Conservation (phyloP, 2,888 invertebrate genomes). For the Aporophyla lueneburgensis region DNA sequence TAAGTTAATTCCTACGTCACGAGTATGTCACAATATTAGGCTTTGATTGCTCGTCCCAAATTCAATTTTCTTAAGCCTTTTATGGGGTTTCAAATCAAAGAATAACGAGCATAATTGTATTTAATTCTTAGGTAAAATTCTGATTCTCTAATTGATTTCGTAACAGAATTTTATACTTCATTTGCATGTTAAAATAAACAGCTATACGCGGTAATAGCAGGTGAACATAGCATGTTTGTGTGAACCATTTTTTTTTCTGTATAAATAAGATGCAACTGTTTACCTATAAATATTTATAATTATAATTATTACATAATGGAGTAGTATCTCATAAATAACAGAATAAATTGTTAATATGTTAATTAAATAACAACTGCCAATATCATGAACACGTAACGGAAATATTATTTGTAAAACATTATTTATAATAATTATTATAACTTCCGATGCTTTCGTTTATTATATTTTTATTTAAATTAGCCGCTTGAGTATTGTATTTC, state of each 20-base stretch:
- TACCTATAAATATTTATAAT: background rate
- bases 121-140: conserved; percentile 20
- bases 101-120: conserved; percentile 23
- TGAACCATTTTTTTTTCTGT: too few species aligned
- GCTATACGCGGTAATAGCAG: too few species aligned
- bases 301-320: conserved; percentile 22
- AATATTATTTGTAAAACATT: conserved; percentile 14
- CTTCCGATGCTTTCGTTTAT: conserved; percentile 45
- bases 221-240: too few species aligned
- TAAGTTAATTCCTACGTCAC: conserved; percentile 19
- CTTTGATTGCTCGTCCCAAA: conserved; percentile 21
- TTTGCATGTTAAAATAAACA: background rate
- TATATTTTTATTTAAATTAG: conserved; percentile 31
- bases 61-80: conserved; percentile 18
- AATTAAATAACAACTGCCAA: conserved; percentile 1
- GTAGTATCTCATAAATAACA: conserved; percentile 8
- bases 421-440: conserved; percentile 13
- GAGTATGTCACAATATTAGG: conserved; percentile 4
- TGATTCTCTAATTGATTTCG: conserved; percentile 18
- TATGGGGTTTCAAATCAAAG: conserved; percentile 19
- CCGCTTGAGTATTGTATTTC: conserved; percentile 11
- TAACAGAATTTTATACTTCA: background rate
- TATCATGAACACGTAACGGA: conserved; percentile 4
- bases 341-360: background rate
- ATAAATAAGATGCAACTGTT: background rate